phyloP scores from a whole-genome alignment of 2,797 vertebrate genomes.

The Neosalanx taihuensis region DNA sequence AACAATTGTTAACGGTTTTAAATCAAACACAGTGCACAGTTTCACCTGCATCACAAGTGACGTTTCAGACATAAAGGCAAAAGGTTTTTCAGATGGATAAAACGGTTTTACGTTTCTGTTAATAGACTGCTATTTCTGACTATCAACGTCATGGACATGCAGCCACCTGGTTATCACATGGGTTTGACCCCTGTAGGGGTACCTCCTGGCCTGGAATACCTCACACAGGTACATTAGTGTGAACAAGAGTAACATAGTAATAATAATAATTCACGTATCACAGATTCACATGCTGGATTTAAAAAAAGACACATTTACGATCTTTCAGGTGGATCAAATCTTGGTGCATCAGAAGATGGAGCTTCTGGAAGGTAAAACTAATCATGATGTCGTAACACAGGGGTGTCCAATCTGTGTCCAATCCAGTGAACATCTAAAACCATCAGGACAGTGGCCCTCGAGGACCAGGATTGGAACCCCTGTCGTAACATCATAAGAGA shows the following conservation, averaged over 20 bases:
- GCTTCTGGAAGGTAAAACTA: conserved; percentile 57
- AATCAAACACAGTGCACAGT: conserved; percentile 16
- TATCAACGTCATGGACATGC: neutral
- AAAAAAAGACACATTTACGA: neutral
- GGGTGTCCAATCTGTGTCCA: too few species aligned
- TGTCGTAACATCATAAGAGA: too few species aligned
- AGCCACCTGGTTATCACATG: neutral
- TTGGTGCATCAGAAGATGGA: conserved; percentile 69
- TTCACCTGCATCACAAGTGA: too few species aligned
- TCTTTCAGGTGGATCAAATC: conserved; percentile 66
- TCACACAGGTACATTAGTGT: conserved; percentile 27
- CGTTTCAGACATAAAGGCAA: conserved; percentile 8
- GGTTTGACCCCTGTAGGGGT: conserved; percentile 3
- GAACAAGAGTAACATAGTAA: neutral
- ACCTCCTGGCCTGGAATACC: conserved; percentile 39
- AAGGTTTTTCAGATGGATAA: conserved; percentile 9
- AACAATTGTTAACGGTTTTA: neutral
- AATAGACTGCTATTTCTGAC: neutral
- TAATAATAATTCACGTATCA: too few species aligned
- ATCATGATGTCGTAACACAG: neutral
- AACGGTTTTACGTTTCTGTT: conserved; percentile 3
- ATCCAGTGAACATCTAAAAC: too few species aligned
- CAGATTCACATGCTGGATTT: too few species aligned
- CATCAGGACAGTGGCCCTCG: too few species aligned
- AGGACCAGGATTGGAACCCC: too few species aligned